Percentiles rank a stretch among this genome's conserved stretches.
phyloP scores from a whole-genome alignment of 2,888 invertebrate genomes.

The Cynaeus angustus region DNA sequence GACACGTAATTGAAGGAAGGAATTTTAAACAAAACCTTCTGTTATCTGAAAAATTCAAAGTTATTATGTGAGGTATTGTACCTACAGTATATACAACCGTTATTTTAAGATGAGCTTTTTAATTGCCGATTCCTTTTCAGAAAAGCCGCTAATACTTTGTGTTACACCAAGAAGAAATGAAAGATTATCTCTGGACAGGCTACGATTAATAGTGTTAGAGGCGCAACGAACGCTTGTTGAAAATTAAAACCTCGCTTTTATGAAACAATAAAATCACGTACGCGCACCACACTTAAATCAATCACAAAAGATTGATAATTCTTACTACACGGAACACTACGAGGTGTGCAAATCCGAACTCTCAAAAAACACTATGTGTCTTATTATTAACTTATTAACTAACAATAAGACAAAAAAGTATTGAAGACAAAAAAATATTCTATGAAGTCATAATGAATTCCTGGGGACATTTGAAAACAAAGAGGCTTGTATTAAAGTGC shows the following conservation, averaged over 20 bases:
- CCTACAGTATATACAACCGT: conserved; percentile 34
- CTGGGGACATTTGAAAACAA: too few relatives aligned
- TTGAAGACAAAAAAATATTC: too few relatives aligned
- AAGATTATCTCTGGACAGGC: conserved; percentile 53
- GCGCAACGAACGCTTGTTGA: conserved; percentile 16
- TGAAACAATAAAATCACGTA: conserved; percentile 26
- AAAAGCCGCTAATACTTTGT: conserved; percentile 58
- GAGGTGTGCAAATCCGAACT: too few relatives aligned
- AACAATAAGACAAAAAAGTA: too few relatives aligned
- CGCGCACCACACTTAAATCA: conserved; percentile 10
- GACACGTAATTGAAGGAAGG: conserved; percentile 7
- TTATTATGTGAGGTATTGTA: conserved; percentile 26
- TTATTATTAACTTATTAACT: too few relatives aligned
- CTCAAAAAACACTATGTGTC: too few relatives aligned
- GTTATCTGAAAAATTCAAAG: conserved; percentile 23
- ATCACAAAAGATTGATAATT: conserved; percentile 4
- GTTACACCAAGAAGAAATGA: conserved; percentile 54
- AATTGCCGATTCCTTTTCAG: conserved; percentile 57
- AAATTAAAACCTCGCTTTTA: conserved; percentile 34
- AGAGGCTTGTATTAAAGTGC: too few relatives aligned
- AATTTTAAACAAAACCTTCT: conserved; percentile 20
- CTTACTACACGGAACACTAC: background rate
- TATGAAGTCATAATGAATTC: too few relatives aligned
- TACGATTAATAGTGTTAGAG: conserved; percentile 54
- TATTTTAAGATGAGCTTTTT: conserved; percentile 55